Percentiles rank a stretch among this genome's conserved stretches.
These are phyloP conservation scores for Thera obeliscata DNA, from an alignment of 2,888 invertebrate species.

Conservation along the genomic window DNA sequence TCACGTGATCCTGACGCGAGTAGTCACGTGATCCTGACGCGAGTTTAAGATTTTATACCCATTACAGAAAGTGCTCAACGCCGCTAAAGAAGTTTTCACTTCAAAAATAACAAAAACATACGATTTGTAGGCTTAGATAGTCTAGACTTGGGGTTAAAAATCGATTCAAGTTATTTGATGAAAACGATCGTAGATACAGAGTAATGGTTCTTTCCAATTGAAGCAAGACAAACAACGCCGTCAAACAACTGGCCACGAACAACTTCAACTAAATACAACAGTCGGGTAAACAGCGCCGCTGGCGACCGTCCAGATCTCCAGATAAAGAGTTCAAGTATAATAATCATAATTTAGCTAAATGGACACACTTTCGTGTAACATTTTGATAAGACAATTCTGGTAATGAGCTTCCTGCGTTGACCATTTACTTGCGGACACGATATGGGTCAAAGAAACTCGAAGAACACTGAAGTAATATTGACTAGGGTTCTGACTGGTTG, in stretches of 20 bases:
- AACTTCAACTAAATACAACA: slow-evolving; percentile 16
- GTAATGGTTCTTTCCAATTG: not conserved
- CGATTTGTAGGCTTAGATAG: too few relatives aligned
- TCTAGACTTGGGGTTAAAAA: too few relatives aligned
- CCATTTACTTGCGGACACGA: not conserved
- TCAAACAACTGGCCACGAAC: slow-evolving; percentile 4
- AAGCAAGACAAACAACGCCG: slow-evolving; percentile 4
- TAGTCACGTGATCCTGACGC: too few relatives aligned
- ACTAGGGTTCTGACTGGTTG: not conserved
- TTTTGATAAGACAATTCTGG: slow-evolving; percentile 26
- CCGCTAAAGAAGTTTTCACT: too few relatives aligned
- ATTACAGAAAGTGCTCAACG: too few relatives aligned
- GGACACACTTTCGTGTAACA: slow-evolving; percentile 26
- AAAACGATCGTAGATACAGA: not conserved
- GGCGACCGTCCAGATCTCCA: slow-evolving; percentile 30
- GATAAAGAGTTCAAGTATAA: slow-evolving; percentile 32
- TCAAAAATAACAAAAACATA: too few relatives aligned
- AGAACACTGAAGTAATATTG: not conserved
- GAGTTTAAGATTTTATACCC: too few relatives aligned
- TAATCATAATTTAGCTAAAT: slow-evolving; percentile 33
- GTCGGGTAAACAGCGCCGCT: slow-evolving; percentile 17
- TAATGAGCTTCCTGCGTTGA: slow-evolving; percentile 24
- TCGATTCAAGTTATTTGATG: not conserved
- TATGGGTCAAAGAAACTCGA: not conserved
- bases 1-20: too few relatives aligned